A percentile compares a stretch with the other conserved stretches of the same genome.
Evolutionary conservation across 1,140 invertebrate genomes (phyloP).

Genomic region (Atta colombica): DNA sequence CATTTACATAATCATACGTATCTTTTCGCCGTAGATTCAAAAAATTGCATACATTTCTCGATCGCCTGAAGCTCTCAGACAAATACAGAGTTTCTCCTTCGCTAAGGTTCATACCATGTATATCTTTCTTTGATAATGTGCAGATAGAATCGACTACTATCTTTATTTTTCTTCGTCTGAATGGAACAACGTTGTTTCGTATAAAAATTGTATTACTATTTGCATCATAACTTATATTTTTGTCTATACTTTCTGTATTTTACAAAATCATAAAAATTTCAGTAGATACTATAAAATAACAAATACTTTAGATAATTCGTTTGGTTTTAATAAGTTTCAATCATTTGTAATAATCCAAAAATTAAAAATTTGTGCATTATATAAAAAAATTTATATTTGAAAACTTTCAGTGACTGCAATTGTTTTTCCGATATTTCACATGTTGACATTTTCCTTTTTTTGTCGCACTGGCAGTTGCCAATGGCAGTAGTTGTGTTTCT

Average conservation of each 20-base stretch:
- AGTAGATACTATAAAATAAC: background rate
- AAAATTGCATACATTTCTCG: conserved; percentile 34
- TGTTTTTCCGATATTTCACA: conserved; percentile 52
- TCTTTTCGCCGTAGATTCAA: conserved; percentile 34
- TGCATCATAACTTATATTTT: background rate
- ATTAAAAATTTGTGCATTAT: background rate
- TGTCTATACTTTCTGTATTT: conserved; percentile 2
- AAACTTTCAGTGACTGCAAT: background rate
- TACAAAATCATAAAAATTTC: background rate
- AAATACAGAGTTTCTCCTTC: conserved; percentile 33
- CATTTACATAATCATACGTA: conserved; percentile 9
- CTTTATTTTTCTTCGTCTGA: background rate
- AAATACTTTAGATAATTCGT: background rate
- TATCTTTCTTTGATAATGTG: conserved; percentile 15
- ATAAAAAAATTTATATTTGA: background rate
- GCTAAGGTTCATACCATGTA: conserved; percentile 11
- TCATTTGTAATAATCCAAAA: background rate
- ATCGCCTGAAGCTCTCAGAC: conserved; percentile 11
- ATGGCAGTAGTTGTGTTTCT: conserved; percentile 75
- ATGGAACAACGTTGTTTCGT: conserved; percentile 15
- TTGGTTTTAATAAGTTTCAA: background rate
- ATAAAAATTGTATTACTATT: conserved; percentile 6
- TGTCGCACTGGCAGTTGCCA: conserved; percentile 67
- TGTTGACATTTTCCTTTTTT: conserved; percentile 70
- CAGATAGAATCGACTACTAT: background rate